Evolutionary conservation across 2,888 invertebrate species (phyloP), one percentile per base, ranked within the genome.

Genomic region (Cremastinae sp.): DNA sequence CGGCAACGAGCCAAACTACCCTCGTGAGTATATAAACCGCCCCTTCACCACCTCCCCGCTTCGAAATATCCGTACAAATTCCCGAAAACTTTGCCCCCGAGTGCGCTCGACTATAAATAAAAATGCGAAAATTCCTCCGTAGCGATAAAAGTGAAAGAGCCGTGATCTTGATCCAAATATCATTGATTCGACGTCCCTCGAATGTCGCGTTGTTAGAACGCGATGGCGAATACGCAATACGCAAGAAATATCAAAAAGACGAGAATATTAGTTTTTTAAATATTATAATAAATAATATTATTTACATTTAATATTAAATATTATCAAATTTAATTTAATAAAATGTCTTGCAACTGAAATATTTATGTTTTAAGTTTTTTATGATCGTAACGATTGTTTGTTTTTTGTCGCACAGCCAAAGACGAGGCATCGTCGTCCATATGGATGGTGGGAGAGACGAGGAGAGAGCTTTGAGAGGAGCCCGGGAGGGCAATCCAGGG

Each of bases 1-100:
- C 77, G 77, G 93, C 93, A 80, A 94, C 94, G 77, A 94, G 94
- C 53, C 95, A 95, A 91, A 95, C 95, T 71, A 95, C 95, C 85
- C 92, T 95, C 91, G 95, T 95, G 91, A 92, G 93, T 91, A 74
- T 73, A 73, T 61, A 20, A 59, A 75, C 47, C 39, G 37, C 7
- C 43, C 37, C 20, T 10, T 43, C n/a, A 7, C 18, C 22, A 41
- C 41, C 18, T 61, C 28, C 45, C 18, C 55, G 55, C 53, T 43
- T n/a, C 10, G 22, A 39, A 12, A 55, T 76, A 47, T 53, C 28
- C 22, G 37, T n/a, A 35, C 12, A 45, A 12, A 51, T 12, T 2
- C 16, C 12, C 12, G 18, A 43, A 49, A 58, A 43, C 14, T 45
- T 49, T 14, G 16, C 1, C n/a, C 51, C 58, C 56, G 47, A 18